phyloP scores from a whole-genome alignment of 2,888 invertebrate species.

The Anticlea derivata region DNA sequence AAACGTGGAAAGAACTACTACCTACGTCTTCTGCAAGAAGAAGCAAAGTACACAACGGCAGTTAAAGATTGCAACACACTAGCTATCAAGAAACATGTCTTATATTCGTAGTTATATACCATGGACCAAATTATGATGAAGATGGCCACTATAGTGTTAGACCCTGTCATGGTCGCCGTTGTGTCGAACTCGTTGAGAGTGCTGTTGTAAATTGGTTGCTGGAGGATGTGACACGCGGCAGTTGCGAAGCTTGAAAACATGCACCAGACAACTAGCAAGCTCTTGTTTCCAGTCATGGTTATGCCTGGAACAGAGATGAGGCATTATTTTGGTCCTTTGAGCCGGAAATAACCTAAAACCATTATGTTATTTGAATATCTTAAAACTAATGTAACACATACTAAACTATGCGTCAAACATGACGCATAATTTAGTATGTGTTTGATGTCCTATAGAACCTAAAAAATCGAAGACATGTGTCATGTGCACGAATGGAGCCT shows the following conservation, averaged over 20 bases:
- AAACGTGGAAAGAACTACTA: slow-evolving; percentile 35
- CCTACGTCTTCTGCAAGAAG: slow-evolving; percentile 67
- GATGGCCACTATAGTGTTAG: slow-evolving; percentile 66
- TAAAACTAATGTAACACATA: background rate
- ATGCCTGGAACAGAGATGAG: slow-evolving; percentile 64
- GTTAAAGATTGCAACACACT: slow-evolving; percentile 64
- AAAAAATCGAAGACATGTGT: no score
- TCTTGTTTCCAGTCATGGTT: slow-evolving; percentile 60
- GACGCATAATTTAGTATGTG: no score
- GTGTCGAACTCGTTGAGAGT: slow-evolving; percentile 75
- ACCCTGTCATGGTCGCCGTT: slow-evolving; percentile 71
- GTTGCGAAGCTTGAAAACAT: slow-evolving; percentile 72
- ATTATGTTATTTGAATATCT: background rate
- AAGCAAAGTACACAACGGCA: slow-evolving; percentile 60
- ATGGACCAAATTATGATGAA: slow-evolving; percentile 67
- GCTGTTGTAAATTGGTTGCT: slow-evolving; percentile 70
- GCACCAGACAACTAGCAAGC: slow-evolving; percentile 71
- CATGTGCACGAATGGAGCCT: no score
- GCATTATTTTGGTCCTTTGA: slow-evolving; percentile 6
- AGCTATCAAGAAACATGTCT: slow-evolving; percentile 68
- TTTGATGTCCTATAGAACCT: no score
- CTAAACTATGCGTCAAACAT: no score
- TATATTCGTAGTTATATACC: slow-evolving; percentile 64
- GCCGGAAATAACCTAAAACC: background rate
- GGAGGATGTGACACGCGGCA: slow-evolving; percentile 65